These are phyloP conservation scores for Psammodynastes pulverulentus DNA, from an alignment of 2,113 vertebrate species.

Conservation along the genomic window DNA sequence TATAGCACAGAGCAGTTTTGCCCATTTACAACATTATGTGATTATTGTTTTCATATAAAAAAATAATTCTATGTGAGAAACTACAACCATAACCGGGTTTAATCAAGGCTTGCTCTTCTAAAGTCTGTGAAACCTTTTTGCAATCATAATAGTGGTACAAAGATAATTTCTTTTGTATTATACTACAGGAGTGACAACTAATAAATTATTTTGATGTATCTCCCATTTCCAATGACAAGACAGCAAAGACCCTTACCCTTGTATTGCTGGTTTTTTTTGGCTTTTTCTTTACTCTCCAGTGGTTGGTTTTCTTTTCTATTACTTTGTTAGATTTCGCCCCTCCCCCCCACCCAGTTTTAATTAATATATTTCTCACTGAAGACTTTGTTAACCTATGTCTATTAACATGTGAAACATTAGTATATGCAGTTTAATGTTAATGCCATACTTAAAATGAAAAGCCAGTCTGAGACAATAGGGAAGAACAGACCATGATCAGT, in stretches of 20 bases:
- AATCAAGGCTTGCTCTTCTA: background rate
- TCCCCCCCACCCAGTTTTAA: background rate
- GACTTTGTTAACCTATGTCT: background rate
- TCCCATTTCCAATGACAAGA: background rate
- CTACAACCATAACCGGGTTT: background rate
- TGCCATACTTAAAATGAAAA: background rate
- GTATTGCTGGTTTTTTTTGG: background rate
- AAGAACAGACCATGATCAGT: background rate
- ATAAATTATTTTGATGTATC: background rate
- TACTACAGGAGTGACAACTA: background rate
- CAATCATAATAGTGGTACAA: background rate
- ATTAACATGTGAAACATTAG: background rate
- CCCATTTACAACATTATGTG: background rate
- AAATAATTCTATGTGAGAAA: background rate
- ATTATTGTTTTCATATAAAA: background rate
- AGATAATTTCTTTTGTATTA: background rate
- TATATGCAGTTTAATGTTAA: too few species aligned
- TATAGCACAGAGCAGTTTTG: background rate
- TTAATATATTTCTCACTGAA: background rate
- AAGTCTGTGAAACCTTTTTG: background rate
- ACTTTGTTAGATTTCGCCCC: rapidly evolving
- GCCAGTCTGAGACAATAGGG: background rate
- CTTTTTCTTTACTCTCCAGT: background rate
- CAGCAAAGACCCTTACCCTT: background rate
- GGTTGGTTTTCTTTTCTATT: background rate